A percentile compares a stretch with the other conserved stretches of the same genome.
Conservation (phyloP, 1,140 invertebrate genomes). For the Danaus plexippus region DNA sequence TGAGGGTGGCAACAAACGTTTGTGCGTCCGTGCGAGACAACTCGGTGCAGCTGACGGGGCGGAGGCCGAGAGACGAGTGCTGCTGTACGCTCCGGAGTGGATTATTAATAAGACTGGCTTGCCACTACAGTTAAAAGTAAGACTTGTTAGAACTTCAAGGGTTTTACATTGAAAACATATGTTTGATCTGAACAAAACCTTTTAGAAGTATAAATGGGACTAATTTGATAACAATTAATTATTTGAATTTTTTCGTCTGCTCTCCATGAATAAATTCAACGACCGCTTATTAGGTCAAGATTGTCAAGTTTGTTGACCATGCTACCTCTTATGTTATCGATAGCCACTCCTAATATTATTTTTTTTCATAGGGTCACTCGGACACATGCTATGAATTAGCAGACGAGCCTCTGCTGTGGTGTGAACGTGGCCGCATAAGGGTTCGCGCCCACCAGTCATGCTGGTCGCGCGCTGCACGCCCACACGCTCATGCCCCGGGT, state of each 20-base stretch:
- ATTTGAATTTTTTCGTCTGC: no score
- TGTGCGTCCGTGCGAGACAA: constrained; percentile 78
- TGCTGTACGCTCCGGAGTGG: constrained; percentile 90
- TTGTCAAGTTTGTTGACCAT: not conserved
- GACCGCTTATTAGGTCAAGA: not conserved
- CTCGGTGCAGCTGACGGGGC: constrained; percentile 73
- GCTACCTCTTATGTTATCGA: not conserved
- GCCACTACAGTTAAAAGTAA: constrained; percentile 82
- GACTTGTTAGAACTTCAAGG: not conserved
- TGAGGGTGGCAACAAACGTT: constrained; percentile 77
- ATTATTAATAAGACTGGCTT: constrained; percentile 91
- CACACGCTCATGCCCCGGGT: constrained; percentile 43
- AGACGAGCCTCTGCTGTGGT: constrained; percentile 48
- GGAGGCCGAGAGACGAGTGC: constrained; percentile 57
- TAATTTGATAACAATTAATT: no score
- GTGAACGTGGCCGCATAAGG: constrained; percentile 32
- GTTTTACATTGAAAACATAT: no score
- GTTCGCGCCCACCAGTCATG: constrained; percentile 51
- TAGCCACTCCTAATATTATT: constrained; percentile 1
- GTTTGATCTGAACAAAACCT: no score
- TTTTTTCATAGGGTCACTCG: constrained; percentile 29
- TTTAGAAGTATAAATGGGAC: no score
- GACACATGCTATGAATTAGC: constrained; percentile 42
- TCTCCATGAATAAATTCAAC: no score
- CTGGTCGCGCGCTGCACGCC: constrained; percentile 45